These are phyloP conservation scores for Osmerus eperlanus DNA, from an alignment of 2,113 vertebrate species.

Conservation along the genomic window DNA sequence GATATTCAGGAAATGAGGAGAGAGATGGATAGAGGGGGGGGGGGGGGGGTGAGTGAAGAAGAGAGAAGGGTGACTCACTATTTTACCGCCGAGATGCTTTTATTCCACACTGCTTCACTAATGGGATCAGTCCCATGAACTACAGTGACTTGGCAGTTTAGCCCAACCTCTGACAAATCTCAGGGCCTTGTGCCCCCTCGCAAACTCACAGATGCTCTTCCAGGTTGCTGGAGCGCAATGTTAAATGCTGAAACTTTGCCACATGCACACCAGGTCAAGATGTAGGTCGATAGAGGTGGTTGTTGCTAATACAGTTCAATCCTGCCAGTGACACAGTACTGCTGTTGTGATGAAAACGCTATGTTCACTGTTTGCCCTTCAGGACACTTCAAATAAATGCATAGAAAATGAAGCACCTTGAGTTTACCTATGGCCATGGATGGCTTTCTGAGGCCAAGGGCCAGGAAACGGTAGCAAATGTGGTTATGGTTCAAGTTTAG, in stretches of 20 bases:
- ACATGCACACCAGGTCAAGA: background rate
- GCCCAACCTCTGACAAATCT: conserved; percentile 34
- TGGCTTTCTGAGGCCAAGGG: background rate
- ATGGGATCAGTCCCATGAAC: conserved; percentile 56
- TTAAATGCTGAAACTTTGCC: background rate
- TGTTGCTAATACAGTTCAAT: background rate
- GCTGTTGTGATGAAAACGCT: conserved; percentile 15
- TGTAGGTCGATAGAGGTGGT: background rate
- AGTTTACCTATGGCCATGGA: conserved; percentile 1
- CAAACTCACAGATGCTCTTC: background rate
- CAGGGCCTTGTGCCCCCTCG: conserved; percentile 1
- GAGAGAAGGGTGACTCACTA: conserved; percentile 36
- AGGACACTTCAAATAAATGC: conserved; percentile 20
- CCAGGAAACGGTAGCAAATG: background rate
- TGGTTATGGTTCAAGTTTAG: background rate
- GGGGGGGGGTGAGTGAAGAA: conserved; percentile 23
- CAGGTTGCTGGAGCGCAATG: background rate
- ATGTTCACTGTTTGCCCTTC: conserved; percentile 32
- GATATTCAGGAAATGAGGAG: conserved; percentile 15
- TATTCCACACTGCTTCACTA: conserved; percentile 57
- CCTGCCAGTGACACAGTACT: background rate
- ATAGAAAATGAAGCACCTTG: background rate
- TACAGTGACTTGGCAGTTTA: conserved; percentile 36
- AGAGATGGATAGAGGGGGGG: conserved; percentile 27
- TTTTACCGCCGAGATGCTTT: conserved; percentile 46